Evolutionary conservation across 2,113 vertebrate species (phyloP).

Genomic region (Cariama cristata): DNA sequence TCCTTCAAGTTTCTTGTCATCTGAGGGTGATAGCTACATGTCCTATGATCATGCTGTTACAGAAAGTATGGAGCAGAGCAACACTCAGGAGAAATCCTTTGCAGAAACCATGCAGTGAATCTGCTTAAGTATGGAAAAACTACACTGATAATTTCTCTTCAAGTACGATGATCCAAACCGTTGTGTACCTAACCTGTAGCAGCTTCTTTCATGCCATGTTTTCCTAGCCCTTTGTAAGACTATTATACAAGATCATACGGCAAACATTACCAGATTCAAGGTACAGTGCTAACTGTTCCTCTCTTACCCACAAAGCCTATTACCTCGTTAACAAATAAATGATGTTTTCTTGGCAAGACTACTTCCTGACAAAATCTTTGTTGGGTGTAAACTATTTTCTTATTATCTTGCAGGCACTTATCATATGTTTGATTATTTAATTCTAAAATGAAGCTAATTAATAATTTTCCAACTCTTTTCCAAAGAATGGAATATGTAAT

Average conservation of each 20-base stretch:
- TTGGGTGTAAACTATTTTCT: constrained; percentile 23
- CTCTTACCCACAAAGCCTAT: not conserved
- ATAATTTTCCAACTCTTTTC: not conserved
- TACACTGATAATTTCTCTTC: not conserved
- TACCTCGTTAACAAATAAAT: not conserved
- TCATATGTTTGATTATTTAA: constrained; percentile 15
- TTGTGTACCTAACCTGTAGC: not conserved
- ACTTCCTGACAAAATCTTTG: constrained; percentile 31
- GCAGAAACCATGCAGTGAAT: not conserved
- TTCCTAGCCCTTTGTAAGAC: not conserved
- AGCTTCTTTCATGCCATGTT: not conserved
- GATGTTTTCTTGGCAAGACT: constrained; percentile 14
- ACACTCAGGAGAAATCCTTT: not conserved
- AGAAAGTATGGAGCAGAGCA: not conserved
- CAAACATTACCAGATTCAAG: not conserved
- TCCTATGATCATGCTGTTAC: not conserved
- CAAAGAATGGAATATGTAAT: not conserved
- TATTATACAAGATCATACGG: not conserved
- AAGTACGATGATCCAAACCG: not conserved
- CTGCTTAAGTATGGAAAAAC: not conserved
- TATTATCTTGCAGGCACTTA: constrained; percentile 30
- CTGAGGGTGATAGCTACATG: not conserved
- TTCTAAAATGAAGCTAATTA: not conserved
- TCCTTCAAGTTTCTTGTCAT: not conserved
- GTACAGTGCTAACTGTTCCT: not conserved